Base-by-base conservation (phyloP, 2,113 vertebrate species). In the Tor tambroides region DNA sequence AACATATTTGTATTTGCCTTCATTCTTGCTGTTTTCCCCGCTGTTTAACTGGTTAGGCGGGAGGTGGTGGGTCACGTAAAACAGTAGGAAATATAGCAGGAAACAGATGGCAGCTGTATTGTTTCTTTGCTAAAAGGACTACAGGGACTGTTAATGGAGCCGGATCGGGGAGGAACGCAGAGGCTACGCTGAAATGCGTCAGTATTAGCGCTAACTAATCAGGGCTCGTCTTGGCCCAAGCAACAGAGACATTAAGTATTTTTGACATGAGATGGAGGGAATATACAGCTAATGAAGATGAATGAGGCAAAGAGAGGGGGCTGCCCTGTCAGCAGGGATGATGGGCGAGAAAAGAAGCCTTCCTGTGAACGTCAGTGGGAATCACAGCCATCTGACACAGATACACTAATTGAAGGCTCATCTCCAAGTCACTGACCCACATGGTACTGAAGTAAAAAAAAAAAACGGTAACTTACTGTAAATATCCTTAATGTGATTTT, bases 201-300 rank as follows among this genome's bases (percentile, higher is more conserved):
- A 35, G 85, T 79, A 67, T 87, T 88, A 80, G 84, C 32, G 78
- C 83, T 89, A 91, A 89, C 91, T 92, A 90, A 91, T 89, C 87
- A 84, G 80, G 49, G 83, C 82, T 28, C 74, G 23, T 82, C 83
- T 49, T 74, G 67, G 56, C 71, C 83, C 82, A 56, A 14, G 26
- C 72, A 87, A 72, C 85, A 84, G 51, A 89, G 26, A 86, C 80
- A 90, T 91, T 89, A 91, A 91, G 79, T 85, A 87, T 90, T 89
- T 91, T 89, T 90, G 91, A 90, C 87, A 56, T 61, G 85, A 84
- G 87, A 88, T 87, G 86, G 90, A 86, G 88, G 87, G 71, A 88
- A 85, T 86, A 88, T 76, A 75, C 86, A 80, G 85, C 87, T 92
- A 91, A 92, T 91, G 91, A 92, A 92, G 91, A 91, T 90, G 88